Evolutionary conservation across 1,140 invertebrate species (phyloP), one percentile per base, ranked within the genome.

Genomic region (Holotrichia oblita): DNA sequence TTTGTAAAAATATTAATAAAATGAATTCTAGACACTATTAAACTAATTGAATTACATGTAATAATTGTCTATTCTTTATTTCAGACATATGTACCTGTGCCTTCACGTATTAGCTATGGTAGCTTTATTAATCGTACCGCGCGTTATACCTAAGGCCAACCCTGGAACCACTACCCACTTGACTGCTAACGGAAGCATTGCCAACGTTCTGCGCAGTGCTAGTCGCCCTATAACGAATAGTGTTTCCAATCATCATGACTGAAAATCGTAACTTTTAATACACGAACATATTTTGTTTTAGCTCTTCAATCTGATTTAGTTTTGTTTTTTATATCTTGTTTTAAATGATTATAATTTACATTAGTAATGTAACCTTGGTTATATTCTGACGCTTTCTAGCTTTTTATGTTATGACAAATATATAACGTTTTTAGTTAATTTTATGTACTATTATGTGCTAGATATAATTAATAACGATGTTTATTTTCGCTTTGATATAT

Each of bases 81-180:
- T 73, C 83, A 90, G 89, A 81, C 86, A 89, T 78, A 83, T 89
- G 79, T 89, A 88, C 81, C 88, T 88, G 85, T 87, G 86, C 81
- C 81, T 89, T 76, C 89, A 90, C 83, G 81, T 89, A 20, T 76
- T 87, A 40, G 87, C 85, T 34, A 55, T 87, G 6, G 55, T 84
- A 34, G 86, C 86, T 12, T 81, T 88, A 24, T 81, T 86, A 9
- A 20, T 87, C 10, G 84, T 87, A 55, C 89, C 89, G 79, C 78
- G 76, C 61, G 40, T 84, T 12, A 78, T 86, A 72, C 83, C 82
- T 10, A 83, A 82, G 79, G 64, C 80, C 17, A 27, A 77, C 27
- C 78, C 80, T 24, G 78, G 80, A 8, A 42, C 42, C 12, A 75
- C 72, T 34, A 55, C 41, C 48, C 22, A 22, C 14, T 69, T 75